These are phyloP conservation scores for Zingel zingel DNA, from an alignment of 2,113 vertebrate species.

Conservation along the genomic window DNA sequence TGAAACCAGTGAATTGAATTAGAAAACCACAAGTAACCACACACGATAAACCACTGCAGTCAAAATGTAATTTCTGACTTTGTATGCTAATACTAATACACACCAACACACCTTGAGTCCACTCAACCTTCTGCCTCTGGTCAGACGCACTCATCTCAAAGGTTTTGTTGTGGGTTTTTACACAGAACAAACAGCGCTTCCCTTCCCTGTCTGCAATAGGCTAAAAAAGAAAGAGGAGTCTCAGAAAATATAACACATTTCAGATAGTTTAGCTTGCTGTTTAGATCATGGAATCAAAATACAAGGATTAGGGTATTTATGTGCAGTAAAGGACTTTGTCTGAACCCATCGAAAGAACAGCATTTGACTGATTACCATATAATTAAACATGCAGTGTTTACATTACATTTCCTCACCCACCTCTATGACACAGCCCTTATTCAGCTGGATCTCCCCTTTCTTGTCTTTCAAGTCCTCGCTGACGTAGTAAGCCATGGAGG, in stretches of 20 bases:
- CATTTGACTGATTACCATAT: neutral
- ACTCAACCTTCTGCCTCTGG: slow-evolving; percentile 84
- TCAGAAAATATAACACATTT: neutral
- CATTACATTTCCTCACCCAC: slow-evolving; percentile 62
- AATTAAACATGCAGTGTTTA: slow-evolving; percentile 8
- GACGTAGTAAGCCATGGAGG: slow-evolving; percentile 80
- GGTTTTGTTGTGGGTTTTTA: slow-evolving; percentile 83
- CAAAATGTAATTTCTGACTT: neutral
- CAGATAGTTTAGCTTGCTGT: neutral
- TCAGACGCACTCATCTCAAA: slow-evolving; percentile 87
- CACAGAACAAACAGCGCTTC: slow-evolving; percentile 84
- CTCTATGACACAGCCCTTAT: slow-evolving; percentile 81
- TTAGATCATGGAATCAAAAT: neutral
- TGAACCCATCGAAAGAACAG: neutral
- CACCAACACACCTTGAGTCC: slow-evolving; percentile 83
- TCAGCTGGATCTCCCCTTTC: slow-evolving; percentile 84
- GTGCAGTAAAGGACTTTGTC: neutral
- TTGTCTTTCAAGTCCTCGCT: slow-evolving; percentile 85
- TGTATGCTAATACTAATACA: slow-evolving; percentile 2
- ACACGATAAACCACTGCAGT: neutral
- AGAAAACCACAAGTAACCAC: neutral
- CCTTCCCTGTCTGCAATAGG: slow-evolving; percentile 85
- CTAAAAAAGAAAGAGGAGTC: slow-evolving; percentile 59
- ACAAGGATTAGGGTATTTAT: neutral
- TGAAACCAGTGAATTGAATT: neutral